Base-by-base conservation (phyloP, 2,113 vertebrate genomes). In the Puma concolor region DNA sequence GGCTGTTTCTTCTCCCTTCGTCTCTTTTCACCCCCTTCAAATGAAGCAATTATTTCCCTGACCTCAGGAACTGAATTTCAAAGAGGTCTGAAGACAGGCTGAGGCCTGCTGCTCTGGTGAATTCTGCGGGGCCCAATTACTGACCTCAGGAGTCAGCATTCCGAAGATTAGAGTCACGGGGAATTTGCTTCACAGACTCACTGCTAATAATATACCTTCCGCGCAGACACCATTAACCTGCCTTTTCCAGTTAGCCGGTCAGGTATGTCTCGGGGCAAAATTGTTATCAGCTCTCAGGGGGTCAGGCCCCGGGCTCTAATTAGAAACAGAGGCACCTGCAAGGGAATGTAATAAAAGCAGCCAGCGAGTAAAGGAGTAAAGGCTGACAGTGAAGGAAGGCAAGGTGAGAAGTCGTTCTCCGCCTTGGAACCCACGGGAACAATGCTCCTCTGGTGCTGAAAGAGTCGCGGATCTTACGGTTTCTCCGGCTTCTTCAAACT, bases 101-200 rank as follows among this genome's bases (percentile, higher is more conserved):
- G 98, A 98, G 99, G 98, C 99, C 99, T 99, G 99, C 99, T 98
- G 98, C 98, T 98, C 96, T 91, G 97, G 97, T 98, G 98, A 99
- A 99, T 97, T 98, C 98, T 98, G 98, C 94, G 97, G 98, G 98
- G 99, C 98, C 98, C 98, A 99, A 99, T 99, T 99, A 99, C 98
- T 99, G 99, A 99, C 99, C 99, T 99, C 97, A 98, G 98, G 98
- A 99, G 99, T 99, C 99, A 99, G 98, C 99, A 99, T 99, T 99
- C 99, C 99, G 98, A 97, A 99, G 99, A 99, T 99, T 99, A 99
- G 98, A 99, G 99, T 99, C 99, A 99, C 93, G 96, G 98, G 97
- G 98, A 98, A 98, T 99, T 99, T 99, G 98, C 98, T 98, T 99
- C 99, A 99, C 98, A 99, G 99, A 98, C 98, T 99, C 99, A 99